phyloP scores from a whole-genome alignment of 2,113 vertebrate species.

The Kryptolebias marmoratus region DNA sequence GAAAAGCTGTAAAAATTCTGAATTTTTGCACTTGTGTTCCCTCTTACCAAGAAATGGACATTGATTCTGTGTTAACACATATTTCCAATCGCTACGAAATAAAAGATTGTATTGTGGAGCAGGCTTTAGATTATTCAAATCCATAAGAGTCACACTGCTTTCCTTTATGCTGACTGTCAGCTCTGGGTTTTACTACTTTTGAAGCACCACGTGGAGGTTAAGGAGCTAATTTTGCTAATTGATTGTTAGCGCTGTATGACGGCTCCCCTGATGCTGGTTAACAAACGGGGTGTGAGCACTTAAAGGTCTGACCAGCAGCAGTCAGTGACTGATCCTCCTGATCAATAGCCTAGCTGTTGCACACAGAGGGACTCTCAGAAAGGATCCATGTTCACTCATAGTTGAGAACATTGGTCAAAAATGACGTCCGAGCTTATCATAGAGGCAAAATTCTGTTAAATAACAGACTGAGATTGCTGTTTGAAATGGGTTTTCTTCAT shows the following conservation, averaged over 20 bases:
- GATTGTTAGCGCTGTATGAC: constrained; percentile 82
- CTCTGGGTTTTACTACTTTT: constrained; percentile 45
- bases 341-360: constrained; percentile 69
- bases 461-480: constrained; percentile 3
- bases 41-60: too few relatives aligned
- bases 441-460: constrained; percentile 12
- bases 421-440: neutral
- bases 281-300: constrained; percentile 61
- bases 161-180: constrained; percentile 55
- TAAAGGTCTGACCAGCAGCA: constrained; percentile 55
- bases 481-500: constrained; percentile 35
- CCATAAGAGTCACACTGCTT: constrained; percentile 22
- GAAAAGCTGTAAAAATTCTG: too few relatives aligned
- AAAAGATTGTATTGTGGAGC: neutral
- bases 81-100: neutral
- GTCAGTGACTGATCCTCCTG: constrained; percentile 71
- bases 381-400: constrained; percentile 50
- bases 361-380: constrained; percentile 31
- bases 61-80: neutral
- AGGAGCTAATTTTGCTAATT: constrained; percentile 83
- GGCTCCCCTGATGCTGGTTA: constrained; percentile 77
- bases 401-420: constrained; percentile 35
- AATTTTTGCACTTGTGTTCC: too few relatives aligned
- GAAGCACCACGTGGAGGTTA: constrained; percentile 50
- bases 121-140: constrained; percentile 18